Evolutionary conservation across 2,888 invertebrate genomes (phyloP).

Genomic region (Leptopilina syphax): DNA sequence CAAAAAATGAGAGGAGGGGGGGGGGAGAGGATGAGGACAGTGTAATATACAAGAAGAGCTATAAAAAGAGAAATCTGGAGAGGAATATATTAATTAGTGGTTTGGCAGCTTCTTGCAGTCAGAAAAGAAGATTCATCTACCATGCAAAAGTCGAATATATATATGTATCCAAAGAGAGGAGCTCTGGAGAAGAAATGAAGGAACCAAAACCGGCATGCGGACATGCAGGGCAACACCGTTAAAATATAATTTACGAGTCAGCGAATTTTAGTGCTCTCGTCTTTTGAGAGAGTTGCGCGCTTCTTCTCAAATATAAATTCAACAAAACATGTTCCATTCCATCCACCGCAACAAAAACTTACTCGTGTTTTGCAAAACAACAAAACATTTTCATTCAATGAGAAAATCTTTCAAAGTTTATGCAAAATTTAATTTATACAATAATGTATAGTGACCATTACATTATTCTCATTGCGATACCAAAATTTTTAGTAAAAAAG

Average conservation of each 20-base stretch:
- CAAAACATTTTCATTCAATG: background rate
- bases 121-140: constrained; percentile 34
- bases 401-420: background rate
- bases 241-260: constrained; percentile 41
- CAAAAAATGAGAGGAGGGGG: background rate
- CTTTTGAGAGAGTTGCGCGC: constrained; percentile 3
- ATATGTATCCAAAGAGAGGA: background rate
- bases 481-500: too few species aligned
- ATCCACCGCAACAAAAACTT: too few species aligned
- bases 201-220: constrained; percentile 21
- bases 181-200: constrained; percentile 3
- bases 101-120: constrained; percentile 31
- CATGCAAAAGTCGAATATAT: constrained; percentile 26
- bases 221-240: constrained; percentile 35
- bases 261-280: constrained; percentile 19
- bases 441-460: too few species aligned
- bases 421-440: too few species aligned
- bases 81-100: constrained; percentile 40
- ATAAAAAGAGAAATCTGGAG: constrained; percentile 31
- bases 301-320: constrained; percentile 18
- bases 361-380: background rate
- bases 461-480: too few species aligned
- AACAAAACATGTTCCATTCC: background rate
- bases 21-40: background rate
- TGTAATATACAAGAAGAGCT: background rate